Conservation (phyloP, 2,888 invertebrate genomes). For the Drosophila nigritarsus region DNA sequence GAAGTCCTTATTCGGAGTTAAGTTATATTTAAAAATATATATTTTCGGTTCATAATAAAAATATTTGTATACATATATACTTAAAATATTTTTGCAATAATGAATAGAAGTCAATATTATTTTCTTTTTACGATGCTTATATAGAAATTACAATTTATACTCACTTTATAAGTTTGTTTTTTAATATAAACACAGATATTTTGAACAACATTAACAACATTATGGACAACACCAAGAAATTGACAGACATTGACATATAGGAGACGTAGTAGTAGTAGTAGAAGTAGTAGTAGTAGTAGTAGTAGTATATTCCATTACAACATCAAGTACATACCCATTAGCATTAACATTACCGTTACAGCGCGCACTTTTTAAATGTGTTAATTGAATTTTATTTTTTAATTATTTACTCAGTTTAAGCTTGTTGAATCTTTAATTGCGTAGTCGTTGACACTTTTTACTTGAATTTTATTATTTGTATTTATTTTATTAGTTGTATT, state of each 20-base stretch:
- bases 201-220: slow-evolving; percentile 20
- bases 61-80: background rate
- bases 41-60: background rate
- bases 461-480: slow-evolving; percentile 37
- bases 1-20: background rate
- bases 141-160: slow-evolving; percentile 31
- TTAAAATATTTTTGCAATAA: background rate
- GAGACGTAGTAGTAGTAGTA: slow-evolving; percentile 42
- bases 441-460: slow-evolving; percentile 44
- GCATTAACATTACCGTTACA: slow-evolving; percentile 21
- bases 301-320: slow-evolving; percentile 81
- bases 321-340: slow-evolving; percentile 83
- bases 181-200: slow-evolving; percentile 1
- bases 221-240: slow-evolving; percentile 64
- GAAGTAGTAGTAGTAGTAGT: slow-evolving; percentile 27
- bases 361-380: slow-evolving; percentile 42
- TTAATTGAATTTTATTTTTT: background rate
- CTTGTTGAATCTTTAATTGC: slow-evolving; percentile 17
- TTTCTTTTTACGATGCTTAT: background rate
- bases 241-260: slow-evolving; percentile 58
- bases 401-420: slow-evolving; percentile 5
- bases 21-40: background rate
- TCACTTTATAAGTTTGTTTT: slow-evolving; percentile 41
- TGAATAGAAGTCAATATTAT: background rate
- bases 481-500: slow-evolving; percentile 26